phyloP scores from a whole-genome alignment of 2,797 vertebrate genomes.

The Betta splendens region DNA sequence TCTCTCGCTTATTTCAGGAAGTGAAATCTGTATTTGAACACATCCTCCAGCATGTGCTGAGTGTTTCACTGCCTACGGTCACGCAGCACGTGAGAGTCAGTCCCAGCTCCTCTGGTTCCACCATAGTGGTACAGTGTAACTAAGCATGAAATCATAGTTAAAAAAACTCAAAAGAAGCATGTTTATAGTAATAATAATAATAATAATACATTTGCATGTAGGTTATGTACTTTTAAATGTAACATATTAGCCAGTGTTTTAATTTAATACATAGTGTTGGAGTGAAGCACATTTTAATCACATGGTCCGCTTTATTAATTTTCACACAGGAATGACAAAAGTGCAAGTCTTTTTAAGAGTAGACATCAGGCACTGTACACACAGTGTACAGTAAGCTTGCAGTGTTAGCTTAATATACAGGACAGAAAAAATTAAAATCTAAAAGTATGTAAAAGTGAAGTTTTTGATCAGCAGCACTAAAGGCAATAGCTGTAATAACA shows the following conservation, averaged over 20 bases:
- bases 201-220: too few relatives aligned
- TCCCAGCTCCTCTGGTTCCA: conserved; percentile 15
- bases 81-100: conserved; percentile 10
- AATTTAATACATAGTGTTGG: background rate
- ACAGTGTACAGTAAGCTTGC: too few relatives aligned
- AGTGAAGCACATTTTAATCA: conserved; percentile 38
- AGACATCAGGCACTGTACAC: conserved; percentile 24
- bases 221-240: too few relatives aligned
- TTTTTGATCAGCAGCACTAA: conserved; percentile 3
- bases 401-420: conserved; percentile 10
- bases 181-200: too few relatives aligned
- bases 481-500: conserved; percentile 6
- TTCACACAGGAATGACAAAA: conserved; percentile 57
- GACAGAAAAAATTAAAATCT: conserved; percentile 9
- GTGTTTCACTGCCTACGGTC: conserved; percentile 14
- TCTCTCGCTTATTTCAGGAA: conserved; percentile 11
- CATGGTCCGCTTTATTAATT: conserved; percentile 77
- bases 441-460: background rate
- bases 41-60: conserved; percentile 38
- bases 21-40: conserved; percentile 4
- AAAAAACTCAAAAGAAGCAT: background rate
- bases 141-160: conserved; percentile 7
- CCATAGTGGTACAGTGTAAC: too few relatives aligned
- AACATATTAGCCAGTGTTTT: background rate
- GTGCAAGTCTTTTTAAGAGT: conserved; percentile 39